phyloP scores from a whole-genome alignment of 2,888 invertebrate species.

The Acanthosepion lycidas region DNA sequence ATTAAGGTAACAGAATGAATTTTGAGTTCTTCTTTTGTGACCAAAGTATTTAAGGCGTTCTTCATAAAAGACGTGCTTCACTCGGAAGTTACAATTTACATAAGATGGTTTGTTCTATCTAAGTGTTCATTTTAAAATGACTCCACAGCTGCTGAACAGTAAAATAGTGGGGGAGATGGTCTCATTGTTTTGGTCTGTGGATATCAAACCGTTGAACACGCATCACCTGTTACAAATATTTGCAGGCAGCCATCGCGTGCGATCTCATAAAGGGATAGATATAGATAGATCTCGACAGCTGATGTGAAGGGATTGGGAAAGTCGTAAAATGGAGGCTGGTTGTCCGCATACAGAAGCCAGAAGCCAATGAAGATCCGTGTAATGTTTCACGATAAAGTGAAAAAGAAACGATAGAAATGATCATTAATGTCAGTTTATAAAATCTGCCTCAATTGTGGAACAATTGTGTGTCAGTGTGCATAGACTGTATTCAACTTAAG shows the following conservation, averaged over 20 bases:
- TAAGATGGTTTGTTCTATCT: too few relatives aligned
- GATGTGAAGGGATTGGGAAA: background rate
- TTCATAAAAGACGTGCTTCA: too few relatives aligned
- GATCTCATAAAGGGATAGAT: background rate
- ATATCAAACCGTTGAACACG: too few relatives aligned
- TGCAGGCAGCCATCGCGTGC: background rate
- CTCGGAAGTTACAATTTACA: too few relatives aligned
- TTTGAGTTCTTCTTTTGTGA: too few relatives aligned
- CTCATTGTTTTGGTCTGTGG: too few relatives aligned
- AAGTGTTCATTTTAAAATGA: too few relatives aligned
- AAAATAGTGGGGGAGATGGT: too few relatives aligned
- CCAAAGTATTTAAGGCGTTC: too few relatives aligned
- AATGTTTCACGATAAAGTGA: conserved; percentile 33
- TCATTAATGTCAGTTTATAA: background rate
- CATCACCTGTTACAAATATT: too few relatives aligned
- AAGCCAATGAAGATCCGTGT: background rate
- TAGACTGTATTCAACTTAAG: background rate
- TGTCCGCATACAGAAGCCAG: background rate
- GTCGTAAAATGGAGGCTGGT: background rate
- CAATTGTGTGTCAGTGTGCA: background rate
- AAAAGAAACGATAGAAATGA: background rate
- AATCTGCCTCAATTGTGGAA: background rate
- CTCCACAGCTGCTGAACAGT: too few relatives aligned
- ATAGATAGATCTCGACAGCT: background rate
- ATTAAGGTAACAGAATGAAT: too few relatives aligned